Percentiles rank a stretch among this genome's conserved stretches.
These are phyloP conservation scores for Catharus minimus DNA, from an alignment of 2,113 vertebrate species.

Conservation along the genomic window DNA sequence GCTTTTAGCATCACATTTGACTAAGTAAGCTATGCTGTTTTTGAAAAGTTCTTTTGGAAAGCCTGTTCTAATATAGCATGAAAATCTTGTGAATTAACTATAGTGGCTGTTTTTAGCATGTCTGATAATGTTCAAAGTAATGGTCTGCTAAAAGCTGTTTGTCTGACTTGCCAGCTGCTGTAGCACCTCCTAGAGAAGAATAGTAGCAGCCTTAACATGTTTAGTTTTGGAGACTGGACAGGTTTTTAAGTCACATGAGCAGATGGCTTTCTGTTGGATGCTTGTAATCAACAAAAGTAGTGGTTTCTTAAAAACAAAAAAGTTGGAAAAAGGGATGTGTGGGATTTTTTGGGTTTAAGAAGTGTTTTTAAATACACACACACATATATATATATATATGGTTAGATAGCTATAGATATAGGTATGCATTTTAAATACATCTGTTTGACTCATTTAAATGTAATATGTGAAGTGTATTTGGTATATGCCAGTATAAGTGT, in stretches of 20 bases:
- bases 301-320: neutral
- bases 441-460: neutral
- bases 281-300: neutral
- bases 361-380: neutral
- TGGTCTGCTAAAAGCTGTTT: neutral
- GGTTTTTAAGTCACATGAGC: neutral
- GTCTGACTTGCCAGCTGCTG: neutral
- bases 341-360: rapidly evolving
- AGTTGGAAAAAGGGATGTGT: neutral
- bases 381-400: neutral
- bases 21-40: neutral
- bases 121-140: neutral
- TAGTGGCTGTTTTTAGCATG: neutral
- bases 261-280: neutral
- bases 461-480: neutral
- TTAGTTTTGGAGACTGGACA: neutral
- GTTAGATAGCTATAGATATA: neutral
- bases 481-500: neutral
- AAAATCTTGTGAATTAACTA: neutral
- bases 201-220: neutral
- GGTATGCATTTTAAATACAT: neutral
- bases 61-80: neutral
- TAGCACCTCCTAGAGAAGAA: neutral
- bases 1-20: neutral
- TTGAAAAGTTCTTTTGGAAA: neutral